phyloP scores from a whole-genome alignment of 2,797 vertebrate genomes.

The Chiloscyllium punctatum region DNA sequence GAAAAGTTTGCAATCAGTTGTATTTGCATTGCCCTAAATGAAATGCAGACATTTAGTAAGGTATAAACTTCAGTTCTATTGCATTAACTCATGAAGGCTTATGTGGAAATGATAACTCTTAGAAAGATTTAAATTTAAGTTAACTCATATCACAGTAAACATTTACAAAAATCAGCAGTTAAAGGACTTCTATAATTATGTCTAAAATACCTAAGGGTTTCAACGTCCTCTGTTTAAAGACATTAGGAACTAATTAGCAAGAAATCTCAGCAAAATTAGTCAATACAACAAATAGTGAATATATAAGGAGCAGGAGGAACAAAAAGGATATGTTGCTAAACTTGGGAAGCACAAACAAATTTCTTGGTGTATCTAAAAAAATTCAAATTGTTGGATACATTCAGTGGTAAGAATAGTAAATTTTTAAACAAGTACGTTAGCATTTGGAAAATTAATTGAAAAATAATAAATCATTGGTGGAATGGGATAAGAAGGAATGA shows the following conservation, averaged over 20 bases:
- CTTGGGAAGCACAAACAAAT: background rate
- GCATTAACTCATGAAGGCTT: background rate
- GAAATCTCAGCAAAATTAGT: background rate
- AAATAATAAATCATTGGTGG: background rate
- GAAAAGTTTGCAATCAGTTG: slow-evolving; percentile 71
- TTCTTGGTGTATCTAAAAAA: background rate
- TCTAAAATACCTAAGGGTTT: background rate
- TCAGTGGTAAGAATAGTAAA: background rate
- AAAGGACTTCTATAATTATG: background rate
- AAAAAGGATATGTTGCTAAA: background rate
- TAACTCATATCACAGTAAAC: background rate
- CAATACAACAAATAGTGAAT: background rate
- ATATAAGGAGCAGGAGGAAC: background rate
- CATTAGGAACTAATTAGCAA: background rate
- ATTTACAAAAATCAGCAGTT: background rate
- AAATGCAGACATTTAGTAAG: slow-evolving; percentile 41
- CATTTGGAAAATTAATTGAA: background rate
- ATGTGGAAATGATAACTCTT: background rate
- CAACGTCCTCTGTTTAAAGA: background rate
- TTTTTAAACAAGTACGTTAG: background rate
- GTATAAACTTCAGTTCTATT: background rate
- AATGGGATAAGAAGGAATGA: background rate
- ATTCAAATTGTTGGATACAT: background rate
- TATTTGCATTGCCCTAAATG: slow-evolving; percentile 66
- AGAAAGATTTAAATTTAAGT: background rate